Conservation (phyloP, 2,888 invertebrate species). For the Trachelus iudaicus region DNA sequence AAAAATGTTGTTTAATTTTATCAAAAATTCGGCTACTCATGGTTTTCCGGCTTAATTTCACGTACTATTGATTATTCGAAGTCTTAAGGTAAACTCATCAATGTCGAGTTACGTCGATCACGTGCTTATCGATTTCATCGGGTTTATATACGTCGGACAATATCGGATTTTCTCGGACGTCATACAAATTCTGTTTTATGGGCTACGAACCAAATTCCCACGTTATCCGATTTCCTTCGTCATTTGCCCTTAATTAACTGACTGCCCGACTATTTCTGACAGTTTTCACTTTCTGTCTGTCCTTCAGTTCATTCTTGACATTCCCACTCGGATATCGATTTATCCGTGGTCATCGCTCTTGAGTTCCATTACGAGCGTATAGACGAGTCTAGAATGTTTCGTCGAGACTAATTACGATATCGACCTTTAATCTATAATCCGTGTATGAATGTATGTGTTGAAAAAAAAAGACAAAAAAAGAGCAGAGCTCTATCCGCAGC, state of each 20-base stretch:
- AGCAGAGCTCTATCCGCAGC: no score
- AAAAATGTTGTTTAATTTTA: background rate
- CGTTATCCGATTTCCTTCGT: background rate
- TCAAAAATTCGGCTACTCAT: no score
- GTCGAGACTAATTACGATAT: background rate
- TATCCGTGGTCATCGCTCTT: background rate
- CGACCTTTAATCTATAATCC: background rate
- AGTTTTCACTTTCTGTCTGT: background rate
- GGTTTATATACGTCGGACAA: no score
- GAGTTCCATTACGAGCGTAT: background rate
- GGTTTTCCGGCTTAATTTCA: background rate
- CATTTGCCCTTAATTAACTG: background rate
- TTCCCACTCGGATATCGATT: background rate
- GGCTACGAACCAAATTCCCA: background rate
- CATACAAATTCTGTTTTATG: background rate
- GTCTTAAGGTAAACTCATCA: background rate
- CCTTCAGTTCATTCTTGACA: background rate
- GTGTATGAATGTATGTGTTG: background rate
- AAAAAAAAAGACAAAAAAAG: background rate
- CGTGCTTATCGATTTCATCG: background rate
- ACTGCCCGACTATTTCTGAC: background rate
- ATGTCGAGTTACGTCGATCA: background rate
- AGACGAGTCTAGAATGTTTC: background rate
- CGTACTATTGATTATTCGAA: no score
- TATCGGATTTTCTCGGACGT: background rate